phyloP scores from a whole-genome alignment of 53 echinoderm and acorn worm genomes.

The Arbacia lixula region DNA sequence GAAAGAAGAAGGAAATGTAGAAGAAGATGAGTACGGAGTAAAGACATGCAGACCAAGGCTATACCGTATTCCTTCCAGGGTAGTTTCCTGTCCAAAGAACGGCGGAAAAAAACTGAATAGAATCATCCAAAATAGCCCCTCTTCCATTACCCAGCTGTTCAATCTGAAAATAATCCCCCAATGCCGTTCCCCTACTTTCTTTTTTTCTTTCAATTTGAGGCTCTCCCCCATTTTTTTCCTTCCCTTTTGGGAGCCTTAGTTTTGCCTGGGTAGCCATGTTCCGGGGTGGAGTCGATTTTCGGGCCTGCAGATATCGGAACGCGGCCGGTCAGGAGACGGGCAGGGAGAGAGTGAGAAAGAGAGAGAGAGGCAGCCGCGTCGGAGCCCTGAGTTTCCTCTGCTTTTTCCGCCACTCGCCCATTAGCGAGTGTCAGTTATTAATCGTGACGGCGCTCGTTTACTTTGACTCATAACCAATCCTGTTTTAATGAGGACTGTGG shows the following conservation, averaged over 20 bases:
- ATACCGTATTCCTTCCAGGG: too few species aligned
- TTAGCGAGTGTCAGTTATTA: constrained; percentile 58
- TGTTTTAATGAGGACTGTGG: constrained; percentile 43
- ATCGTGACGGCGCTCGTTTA: constrained; percentile 54
- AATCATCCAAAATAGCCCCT: constrained; percentile 29
- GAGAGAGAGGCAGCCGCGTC: constrained; percentile 28
- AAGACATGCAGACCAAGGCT: too few species aligned
- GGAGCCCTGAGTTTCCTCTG: constrained; percentile 40
- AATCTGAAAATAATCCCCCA: constrained; percentile 35
- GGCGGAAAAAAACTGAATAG: constrained; percentile 16
- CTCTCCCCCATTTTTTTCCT: constrained; percentile 12
- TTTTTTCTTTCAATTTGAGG: neutral
- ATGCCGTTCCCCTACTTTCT: neutral
- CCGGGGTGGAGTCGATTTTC: constrained; percentile 10
- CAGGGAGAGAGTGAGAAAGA: too few species aligned
- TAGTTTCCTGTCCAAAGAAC: constrained; percentile 2
- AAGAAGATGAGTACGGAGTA: too few species aligned
- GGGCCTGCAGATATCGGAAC: constrained; percentile 10
- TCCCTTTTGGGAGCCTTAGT: neutral
- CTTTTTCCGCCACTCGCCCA: constrained; percentile 43
- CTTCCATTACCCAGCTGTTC: constrained; percentile 33
- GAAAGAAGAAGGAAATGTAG: too few species aligned
- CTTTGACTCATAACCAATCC: constrained; percentile 59
- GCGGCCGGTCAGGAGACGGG: too few species aligned
- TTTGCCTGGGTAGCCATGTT: constrained; percentile 29